Evolutionary conservation across 2,888 invertebrate genomes (phyloP).

Genomic region (Gibbula magus): DNA sequence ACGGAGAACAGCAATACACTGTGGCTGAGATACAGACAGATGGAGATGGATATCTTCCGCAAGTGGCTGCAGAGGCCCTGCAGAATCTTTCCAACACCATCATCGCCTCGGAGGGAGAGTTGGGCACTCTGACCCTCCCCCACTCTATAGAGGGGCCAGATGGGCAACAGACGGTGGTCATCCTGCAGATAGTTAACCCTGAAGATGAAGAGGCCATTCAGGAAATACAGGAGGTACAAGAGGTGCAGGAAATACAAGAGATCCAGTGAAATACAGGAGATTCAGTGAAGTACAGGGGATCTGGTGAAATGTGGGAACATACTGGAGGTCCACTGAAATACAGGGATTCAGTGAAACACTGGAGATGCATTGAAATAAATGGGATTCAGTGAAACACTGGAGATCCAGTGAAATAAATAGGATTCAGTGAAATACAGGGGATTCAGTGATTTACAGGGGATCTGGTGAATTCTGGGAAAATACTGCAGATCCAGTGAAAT

Average conservation of each 20-base stretch:
- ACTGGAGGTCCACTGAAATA: too few relatives aligned
- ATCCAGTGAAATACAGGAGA: too few relatives aligned
- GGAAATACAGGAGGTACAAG: slow-evolving; percentile 39
- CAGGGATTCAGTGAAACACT: too few relatives aligned
- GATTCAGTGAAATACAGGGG: too few relatives aligned
- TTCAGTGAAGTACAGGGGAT: too few relatives aligned
- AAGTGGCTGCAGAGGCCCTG: slow-evolving; percentile 60
- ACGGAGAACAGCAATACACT: slow-evolving; percentile 40
- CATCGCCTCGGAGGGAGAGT: slow-evolving; percentile 42
- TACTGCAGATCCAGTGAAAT: too few relatives aligned
- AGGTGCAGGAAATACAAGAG: slow-evolving; percentile 9
- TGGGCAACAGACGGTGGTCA: slow-evolving; percentile 61
- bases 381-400: too few relatives aligned
- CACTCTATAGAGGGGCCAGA: slow-evolving; percentile 48
- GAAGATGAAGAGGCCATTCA: slow-evolving; percentile 48
- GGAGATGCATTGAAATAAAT: too few relatives aligned
- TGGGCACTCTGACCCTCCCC: slow-evolving; percentile 39
- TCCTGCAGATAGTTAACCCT: slow-evolving; percentile 63
- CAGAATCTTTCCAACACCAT: slow-evolving; percentile 55
- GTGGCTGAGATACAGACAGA: slow-evolving; percentile 30
- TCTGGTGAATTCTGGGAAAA: too few relatives aligned
- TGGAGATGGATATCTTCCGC: slow-evolving; percentile 41
- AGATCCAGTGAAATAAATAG: too few relatives aligned
- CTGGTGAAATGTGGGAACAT: slow-evolving; percentile 20
- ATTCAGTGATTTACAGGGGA: too few relatives aligned